phyloP scores from a whole-genome alignment of 2,113 vertebrate species.

The Lagopus leucura region DNA sequence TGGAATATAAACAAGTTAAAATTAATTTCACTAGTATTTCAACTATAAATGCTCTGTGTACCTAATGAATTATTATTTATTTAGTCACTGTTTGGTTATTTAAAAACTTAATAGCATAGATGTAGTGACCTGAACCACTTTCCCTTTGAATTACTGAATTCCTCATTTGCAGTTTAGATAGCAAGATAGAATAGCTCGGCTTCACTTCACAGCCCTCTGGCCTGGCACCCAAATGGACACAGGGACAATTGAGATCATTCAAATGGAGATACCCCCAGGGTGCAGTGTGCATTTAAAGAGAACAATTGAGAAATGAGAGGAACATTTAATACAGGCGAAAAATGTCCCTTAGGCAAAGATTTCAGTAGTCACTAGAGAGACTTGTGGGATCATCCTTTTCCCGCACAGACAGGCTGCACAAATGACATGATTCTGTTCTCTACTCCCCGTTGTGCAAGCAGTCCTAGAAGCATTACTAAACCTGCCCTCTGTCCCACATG shows the following conservation, averaged over 20 bases:
- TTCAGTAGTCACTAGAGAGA: not conserved
- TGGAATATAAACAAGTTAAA: constrained; percentile 23
- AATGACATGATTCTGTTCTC: not conserved
- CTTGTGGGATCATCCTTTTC: not conserved
- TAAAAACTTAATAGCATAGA: constrained; percentile 43
- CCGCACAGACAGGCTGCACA: not conserved
- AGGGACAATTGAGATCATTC: not conserved
- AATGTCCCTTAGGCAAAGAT: constrained; percentile 36
- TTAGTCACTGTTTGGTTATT: constrained; percentile 63
- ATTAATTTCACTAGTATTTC: constrained; percentile 66
- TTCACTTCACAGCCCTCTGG: constrained; percentile 29
- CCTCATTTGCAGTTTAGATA: constrained; percentile 62
- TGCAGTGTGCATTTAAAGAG: not conserved
- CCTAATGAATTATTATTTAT: constrained; percentile 71
- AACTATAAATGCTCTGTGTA: constrained; percentile 34
- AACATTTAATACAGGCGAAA: constrained; percentile 12
- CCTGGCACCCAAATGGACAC: constrained; percentile 19
- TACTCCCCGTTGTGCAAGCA: not conserved
- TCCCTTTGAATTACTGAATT: constrained; percentile 59
- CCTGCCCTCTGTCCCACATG: not conserved
- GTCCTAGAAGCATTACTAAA: not conserved
- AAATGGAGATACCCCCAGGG: not conserved
- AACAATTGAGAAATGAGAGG: constrained; percentile 22
- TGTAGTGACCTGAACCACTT: constrained; percentile 14
- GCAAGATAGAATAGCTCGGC: constrained; percentile 17